Conservation (phyloP, 2,113 vertebrate genomes). For the Podocnemis expansa region DNA sequence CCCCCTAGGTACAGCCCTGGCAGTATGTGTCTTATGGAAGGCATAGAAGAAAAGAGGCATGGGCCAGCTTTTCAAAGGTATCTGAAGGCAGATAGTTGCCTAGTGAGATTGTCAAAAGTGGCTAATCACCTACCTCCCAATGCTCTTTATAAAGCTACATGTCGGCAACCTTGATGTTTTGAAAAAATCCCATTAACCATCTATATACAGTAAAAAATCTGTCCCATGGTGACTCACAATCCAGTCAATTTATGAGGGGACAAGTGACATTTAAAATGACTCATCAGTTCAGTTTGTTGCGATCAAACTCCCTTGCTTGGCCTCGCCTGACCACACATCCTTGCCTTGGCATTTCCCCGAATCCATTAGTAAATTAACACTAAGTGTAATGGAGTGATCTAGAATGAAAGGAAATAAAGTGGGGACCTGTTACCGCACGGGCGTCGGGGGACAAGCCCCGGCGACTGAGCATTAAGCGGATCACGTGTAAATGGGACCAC, state of each 20-base stretch:
- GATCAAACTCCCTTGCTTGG: neutral
- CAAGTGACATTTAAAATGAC: neutral
- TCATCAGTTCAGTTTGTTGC: neutral
- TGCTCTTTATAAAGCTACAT: neutral
- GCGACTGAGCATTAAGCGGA: too few species aligned
- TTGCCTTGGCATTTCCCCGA: neutral
- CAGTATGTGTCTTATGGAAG: neutral
- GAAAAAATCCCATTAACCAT: neutral
- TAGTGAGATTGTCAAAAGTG: neutral
- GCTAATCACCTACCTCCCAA: accelerated
- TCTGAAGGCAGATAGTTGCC: neutral
- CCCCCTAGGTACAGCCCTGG: too few species aligned
- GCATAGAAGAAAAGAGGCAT: neutral
- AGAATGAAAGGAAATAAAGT: slow-evolving; percentile 33
- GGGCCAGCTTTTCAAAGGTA: neutral
- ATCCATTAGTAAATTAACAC: slow-evolving; percentile 25
- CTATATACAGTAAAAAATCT: neutral
- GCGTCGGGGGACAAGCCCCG: too few species aligned
- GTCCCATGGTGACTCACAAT: neutral
- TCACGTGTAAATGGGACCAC: too few species aligned
- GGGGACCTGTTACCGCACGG: too few species aligned
- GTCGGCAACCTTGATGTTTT: neutral
- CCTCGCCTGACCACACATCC: neutral
- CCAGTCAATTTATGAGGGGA: accelerated
- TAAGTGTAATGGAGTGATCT: slow-evolving; percentile 15